Percentiles rank a stretch among this genome's conserved stretches.
Conservation (phyloP, 2,888 invertebrate genomes). For the Nomada goodeniana region DNA sequence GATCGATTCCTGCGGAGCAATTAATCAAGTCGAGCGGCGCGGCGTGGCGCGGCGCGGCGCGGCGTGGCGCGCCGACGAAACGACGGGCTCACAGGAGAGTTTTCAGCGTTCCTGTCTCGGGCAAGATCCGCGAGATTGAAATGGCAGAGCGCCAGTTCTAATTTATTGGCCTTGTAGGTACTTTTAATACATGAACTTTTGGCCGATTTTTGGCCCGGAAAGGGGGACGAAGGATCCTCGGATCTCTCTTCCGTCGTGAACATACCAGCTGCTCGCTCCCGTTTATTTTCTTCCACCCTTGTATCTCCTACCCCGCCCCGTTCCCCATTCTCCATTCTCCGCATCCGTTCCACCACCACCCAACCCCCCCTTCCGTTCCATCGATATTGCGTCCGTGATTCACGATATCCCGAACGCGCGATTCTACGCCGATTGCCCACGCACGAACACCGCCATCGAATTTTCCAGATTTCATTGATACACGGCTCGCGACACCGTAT, state of each 20-base stretch:
- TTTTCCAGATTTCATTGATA: not conserved
- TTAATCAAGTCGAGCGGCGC: conserved; percentile 63
- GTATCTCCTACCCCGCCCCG: not conserved
- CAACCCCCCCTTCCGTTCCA: conserved; percentile 3
- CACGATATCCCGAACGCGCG: not conserved
- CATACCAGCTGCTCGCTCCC: conserved; percentile 29
- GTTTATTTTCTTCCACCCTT: not conserved
- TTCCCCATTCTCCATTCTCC: not conserved
- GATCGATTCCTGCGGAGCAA: conserved; percentile 64
- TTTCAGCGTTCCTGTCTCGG: conserved; percentile 75
- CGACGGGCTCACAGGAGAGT: conserved; percentile 66
- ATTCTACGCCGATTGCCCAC: not conserved
- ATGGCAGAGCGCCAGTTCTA: conserved; percentile 82
- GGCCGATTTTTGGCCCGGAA: conserved; percentile 66
- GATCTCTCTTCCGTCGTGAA: conserved; percentile 25
- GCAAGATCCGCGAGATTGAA: conserved; percentile 81
- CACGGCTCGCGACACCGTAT: not conserved
- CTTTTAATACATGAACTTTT: conserved; percentile 79
- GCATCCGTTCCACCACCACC: not conserved
- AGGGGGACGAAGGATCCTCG: conserved; percentile 47
- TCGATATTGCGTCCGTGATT: conserved; percentile 5
- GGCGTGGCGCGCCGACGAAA: conserved; percentile 46
- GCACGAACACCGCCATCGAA: not conserved
- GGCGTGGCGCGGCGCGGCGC: not conserved
- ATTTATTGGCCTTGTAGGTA: conserved; percentile 79